These are phyloP conservation scores for Cyrtorhinus lividipennis DNA, from an alignment of 1,140 invertebrate species.

Conservation along the genomic window DNA sequence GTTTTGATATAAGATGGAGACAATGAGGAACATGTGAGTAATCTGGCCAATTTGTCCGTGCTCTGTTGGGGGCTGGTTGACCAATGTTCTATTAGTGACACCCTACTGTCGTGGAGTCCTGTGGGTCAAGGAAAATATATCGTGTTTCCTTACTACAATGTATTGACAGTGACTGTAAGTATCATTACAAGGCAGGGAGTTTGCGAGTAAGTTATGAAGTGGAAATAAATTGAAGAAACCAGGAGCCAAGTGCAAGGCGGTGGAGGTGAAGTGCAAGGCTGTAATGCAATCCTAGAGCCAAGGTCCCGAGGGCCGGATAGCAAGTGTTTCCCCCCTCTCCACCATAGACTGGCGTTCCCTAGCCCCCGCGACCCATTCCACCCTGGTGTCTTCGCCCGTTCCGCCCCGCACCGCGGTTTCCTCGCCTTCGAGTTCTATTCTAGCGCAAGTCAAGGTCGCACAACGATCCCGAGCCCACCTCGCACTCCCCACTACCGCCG, in stretches of 20 bases:
- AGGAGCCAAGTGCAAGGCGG: constrained; percentile 15
- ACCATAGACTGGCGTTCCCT: too few relatives aligned
- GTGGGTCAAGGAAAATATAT: too few relatives aligned
- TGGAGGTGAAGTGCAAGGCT: constrained; percentile 18
- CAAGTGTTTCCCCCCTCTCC: constrained; percentile 18
- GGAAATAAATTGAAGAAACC: constrained; percentile 1
- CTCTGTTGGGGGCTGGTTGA: not conserved
- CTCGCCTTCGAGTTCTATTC: constrained; percentile 9
- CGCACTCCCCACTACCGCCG: not conserved
- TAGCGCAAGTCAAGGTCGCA: constrained; percentile 12
- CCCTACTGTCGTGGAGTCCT: too few relatives aligned
- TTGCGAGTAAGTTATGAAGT: too few relatives aligned
- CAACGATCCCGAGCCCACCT: not conserved
- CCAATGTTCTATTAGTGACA: too few relatives aligned
- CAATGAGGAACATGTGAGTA: not conserved
- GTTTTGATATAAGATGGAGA: not conserved
- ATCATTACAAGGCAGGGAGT: too few relatives aligned
- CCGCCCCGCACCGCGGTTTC: constrained; percentile 10
- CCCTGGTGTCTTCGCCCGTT: not conserved
- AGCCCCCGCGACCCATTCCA: constrained; percentile 6
- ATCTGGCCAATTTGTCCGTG: not conserved
- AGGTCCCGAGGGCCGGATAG: not conserved
- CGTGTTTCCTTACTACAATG: too few relatives aligned
- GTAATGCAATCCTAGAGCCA: constrained; percentile 7
- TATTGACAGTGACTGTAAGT: too few relatives aligned